Conservation (phyloP, 2,888 invertebrate species). For the Meta bourneti region DNA sequence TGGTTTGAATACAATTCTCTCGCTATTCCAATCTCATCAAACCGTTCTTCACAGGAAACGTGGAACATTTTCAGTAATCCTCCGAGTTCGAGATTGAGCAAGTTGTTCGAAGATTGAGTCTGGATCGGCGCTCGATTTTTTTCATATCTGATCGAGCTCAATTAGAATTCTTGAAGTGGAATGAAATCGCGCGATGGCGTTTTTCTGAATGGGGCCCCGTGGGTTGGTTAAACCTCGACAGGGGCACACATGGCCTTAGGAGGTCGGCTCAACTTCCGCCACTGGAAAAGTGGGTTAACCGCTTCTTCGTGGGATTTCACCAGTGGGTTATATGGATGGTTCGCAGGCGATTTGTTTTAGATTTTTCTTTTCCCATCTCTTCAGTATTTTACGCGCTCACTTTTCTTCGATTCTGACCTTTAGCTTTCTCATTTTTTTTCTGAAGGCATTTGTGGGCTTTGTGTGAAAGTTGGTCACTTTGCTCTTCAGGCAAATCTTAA, state of each 20-base stretch:
- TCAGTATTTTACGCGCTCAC: conserved; percentile 43
- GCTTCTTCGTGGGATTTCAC: conserved; percentile 41
- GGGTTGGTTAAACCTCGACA: no score
- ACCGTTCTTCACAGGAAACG: no score
- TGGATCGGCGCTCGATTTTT: no score
- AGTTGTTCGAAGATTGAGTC: no score
- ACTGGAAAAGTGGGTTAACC: conserved; percentile 48
- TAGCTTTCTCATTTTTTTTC: background rate
- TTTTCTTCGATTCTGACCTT: conserved; percentile 45
- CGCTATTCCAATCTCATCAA: no score
- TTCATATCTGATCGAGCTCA: no score
- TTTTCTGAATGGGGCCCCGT: no score
- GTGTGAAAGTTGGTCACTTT: conserved; percentile 55
- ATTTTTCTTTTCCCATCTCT: background rate
- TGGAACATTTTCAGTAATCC: no score
- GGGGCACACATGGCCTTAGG: background rate
- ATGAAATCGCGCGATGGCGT: no score
- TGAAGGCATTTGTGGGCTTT: background rate
- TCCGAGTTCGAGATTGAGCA: no score
- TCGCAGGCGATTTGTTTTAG: conserved; percentile 13
- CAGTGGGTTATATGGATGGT: conserved; percentile 8
- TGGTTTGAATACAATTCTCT: no score
- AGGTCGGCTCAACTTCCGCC: conserved; percentile 44
- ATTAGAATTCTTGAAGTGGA: no score
- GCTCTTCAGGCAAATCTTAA: background rate